phyloP scores from a whole-genome alignment of 2,888 invertebrate species.

The Athalia circularis region DNA sequence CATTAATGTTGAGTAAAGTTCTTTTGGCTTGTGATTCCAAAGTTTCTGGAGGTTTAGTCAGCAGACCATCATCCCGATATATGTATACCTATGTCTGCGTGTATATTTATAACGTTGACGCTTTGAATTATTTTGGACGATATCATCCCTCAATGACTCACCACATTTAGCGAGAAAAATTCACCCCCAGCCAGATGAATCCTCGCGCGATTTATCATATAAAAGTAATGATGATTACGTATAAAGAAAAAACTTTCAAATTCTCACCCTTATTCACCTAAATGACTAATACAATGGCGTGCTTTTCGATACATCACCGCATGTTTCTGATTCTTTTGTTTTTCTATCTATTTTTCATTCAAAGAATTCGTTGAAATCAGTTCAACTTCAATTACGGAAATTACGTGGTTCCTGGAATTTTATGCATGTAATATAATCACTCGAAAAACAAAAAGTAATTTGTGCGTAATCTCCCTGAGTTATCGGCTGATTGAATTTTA shows the following conservation, averaged over 20 bases:
- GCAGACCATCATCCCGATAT: neutral
- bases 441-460: too few species aligned
- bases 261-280: neutral
- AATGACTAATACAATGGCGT: neutral
- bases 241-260: neutral
- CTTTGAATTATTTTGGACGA: neutral
- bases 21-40: too few species aligned
- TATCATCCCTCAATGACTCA: constrained; percentile 33
- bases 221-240: neutral
- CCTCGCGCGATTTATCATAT: neutral
- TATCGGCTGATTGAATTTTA: too few species aligned
- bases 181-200: neutral
- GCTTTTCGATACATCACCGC: neutral
- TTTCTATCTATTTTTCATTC: neutral
- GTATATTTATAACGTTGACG: neutral
- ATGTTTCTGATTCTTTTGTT: neutral
- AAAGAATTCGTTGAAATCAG: constrained; percentile 9
- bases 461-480: too few species aligned
- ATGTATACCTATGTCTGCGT: too few species aligned
- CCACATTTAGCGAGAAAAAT: neutral
- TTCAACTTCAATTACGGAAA: constrained; percentile 2
- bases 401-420: too few species aligned
- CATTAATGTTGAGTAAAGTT: too few species aligned
- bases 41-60: constrained; percentile 3
- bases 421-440: too few species aligned